Percentiles rank a stretch among this genome's conserved stretches.
Conservation (phyloP, 2,888 invertebrate species). For the Monopis laevigella region DNA sequence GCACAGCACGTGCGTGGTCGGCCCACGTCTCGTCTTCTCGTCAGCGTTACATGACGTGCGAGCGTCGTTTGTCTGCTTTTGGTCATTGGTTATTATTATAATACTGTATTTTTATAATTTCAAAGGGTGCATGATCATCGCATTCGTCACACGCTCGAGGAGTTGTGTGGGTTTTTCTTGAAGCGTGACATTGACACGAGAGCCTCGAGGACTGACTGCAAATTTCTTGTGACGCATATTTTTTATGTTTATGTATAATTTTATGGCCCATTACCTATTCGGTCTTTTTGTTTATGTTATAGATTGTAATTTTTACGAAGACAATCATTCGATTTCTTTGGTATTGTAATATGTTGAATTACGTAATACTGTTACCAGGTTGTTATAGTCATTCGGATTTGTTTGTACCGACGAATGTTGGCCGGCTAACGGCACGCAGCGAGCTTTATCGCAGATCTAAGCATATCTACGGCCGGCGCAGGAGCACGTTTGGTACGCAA, state of each 20-base stretch:
- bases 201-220: conserved; percentile 18
- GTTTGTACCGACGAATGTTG: too few relatives aligned
- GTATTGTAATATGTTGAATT: too few relatives aligned
- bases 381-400: too few relatives aligned
- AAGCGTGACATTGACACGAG: conserved; percentile 16
- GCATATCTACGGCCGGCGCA: conserved; percentile 8
- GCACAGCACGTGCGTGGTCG: conserved; percentile 21
- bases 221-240: conserved; percentile 13
- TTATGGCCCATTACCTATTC: too few relatives aligned
- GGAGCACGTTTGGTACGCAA: conserved; percentile 4
- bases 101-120: too few relatives aligned
- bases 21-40: conserved; percentile 18
- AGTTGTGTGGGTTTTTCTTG: conserved; percentile 36
- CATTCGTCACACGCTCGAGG: conserved; percentile 21
- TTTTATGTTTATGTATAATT: background rate
- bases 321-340: too few relatives aligned
- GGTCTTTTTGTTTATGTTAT: too few relatives aligned
- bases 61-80: conserved; percentile 11
- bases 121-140: background rate
- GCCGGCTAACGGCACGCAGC: conserved; percentile 8
- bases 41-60: conserved; percentile 16
- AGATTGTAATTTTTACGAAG: too few relatives aligned
- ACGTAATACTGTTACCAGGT: too few relatives aligned
- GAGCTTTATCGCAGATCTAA: conserved; percentile 7
- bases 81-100: conserved; percentile 9